Evolutionary conservation across 2,888 invertebrate genomes (phyloP).

Genomic region (Eristalis tenax): DNA sequence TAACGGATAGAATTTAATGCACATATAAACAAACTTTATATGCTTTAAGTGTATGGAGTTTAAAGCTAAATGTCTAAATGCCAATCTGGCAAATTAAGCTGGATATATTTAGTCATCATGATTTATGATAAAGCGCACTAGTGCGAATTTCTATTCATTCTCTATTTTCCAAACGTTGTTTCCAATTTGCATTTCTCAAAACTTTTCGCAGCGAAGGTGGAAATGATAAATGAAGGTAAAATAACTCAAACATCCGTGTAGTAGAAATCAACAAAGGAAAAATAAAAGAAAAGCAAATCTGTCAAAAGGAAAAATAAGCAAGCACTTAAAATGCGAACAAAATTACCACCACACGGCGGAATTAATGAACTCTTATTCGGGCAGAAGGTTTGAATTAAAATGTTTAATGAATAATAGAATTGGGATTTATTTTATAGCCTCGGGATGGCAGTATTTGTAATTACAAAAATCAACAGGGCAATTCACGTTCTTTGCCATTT

Average conservation of each 20-base stretch:
- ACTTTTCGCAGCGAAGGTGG: too few relatives aligned
- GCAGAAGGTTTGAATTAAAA: neutral
- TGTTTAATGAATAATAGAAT: neutral
- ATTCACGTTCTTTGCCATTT: neutral
- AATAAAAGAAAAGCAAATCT: neutral
- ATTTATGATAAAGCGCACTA: neutral
- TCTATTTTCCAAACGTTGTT: neutral
- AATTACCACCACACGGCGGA: neutral
- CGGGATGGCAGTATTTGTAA: neutral
- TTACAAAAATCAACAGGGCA: neutral
- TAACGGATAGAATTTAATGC: too few relatives aligned
- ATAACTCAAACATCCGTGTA: neutral
- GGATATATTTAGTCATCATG: neutral
- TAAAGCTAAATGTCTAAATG: too few relatives aligned
- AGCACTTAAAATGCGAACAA: neutral
- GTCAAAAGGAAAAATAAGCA: neutral
- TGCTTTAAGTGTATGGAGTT: too few relatives aligned
- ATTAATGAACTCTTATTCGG: neutral
- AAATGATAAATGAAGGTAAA: neutral
- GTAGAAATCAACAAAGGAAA: neutral
- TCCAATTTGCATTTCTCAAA: too few relatives aligned
- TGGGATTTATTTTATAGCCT: neutral
- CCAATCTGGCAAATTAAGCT: neutral
- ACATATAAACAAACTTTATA: too few relatives aligned
- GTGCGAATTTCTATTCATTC: neutral